Evolutionary conservation across 2,797 vertebrate genomes (phyloP).

Genomic region (Coilia nasus): DNA sequence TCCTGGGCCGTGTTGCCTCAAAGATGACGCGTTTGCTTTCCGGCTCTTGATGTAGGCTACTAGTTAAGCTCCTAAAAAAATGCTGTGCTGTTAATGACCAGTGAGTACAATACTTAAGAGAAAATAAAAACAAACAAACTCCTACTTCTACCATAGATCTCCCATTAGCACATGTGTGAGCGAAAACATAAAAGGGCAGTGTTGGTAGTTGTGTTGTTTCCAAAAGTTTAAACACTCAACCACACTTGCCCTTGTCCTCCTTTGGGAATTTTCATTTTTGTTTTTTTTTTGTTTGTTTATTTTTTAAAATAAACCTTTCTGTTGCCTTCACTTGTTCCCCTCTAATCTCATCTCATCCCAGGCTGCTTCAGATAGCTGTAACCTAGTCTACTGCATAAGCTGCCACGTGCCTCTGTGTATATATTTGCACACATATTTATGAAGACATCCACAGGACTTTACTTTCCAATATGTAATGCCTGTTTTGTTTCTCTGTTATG

Average conservation of each 20-base stretch:
- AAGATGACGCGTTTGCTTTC: background rate
- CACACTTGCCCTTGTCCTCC: slow-evolving; percentile 10
- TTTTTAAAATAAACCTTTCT: no score
- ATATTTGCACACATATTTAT: slow-evolving; percentile 43
- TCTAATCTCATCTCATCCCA: background rate
- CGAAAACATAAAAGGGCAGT: background rate
- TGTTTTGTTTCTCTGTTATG: slow-evolving; percentile 27
- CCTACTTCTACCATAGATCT: background rate
- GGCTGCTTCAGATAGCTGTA: slow-evolving; percentile 10
- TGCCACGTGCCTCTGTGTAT: slow-evolving; percentile 62
- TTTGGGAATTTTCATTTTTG: background rate
- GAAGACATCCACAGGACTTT: slow-evolving; percentile 60
- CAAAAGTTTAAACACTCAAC: background rate
- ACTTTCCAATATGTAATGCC: slow-evolving; percentile 52
- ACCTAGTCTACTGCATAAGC: slow-evolving; percentile 45
- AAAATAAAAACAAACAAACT: background rate
- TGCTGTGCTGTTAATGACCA: slow-evolving; percentile 4
- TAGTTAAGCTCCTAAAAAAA: background rate
- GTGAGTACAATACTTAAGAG: background rate
- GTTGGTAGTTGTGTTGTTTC: background rate
- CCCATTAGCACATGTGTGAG: background rate
- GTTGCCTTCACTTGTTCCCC: background rate
- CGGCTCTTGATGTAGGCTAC: background rate
- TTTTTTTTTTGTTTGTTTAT: background rate
- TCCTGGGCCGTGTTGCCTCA: background rate